These are phyloP conservation scores for Bovichtus variegatus DNA, from an alignment of 2,797 vertebrate species.

Conservation along the genomic window DNA sequence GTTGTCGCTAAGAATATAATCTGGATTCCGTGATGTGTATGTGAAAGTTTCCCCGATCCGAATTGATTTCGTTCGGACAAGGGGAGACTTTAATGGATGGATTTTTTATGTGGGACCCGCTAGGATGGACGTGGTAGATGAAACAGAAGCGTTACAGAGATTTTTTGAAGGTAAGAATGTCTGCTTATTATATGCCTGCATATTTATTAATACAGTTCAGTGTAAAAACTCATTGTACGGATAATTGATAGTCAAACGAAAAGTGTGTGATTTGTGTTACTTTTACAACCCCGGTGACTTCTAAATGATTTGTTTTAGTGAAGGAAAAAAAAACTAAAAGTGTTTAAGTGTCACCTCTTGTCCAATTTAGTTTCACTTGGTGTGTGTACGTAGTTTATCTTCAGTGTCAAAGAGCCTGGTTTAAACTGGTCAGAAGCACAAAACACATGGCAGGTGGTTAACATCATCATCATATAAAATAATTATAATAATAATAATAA, in stretches of 20 bases:
- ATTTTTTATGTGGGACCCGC: slow-evolving; percentile 86
- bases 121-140: slow-evolving; percentile 99
- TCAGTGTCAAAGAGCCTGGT: neutral
- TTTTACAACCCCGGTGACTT: neutral
- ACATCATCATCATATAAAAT: too few species aligned
- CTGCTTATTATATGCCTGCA: neutral
- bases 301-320: neutral
- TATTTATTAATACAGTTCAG: neutral
- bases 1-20: slow-evolving; percentile 4
- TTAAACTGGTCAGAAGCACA: slow-evolving; percentile 2
- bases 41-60: slow-evolving; percentile 80
- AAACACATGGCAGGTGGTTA: slow-evolving; percentile 32
- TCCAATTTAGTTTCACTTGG: neutral
- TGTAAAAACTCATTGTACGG: neutral
- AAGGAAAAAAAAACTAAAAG: neutral
- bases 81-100: slow-evolving; percentile 87
- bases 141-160: slow-evolving; percentile 97
- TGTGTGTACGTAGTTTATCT: neutral
- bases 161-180: slow-evolving; percentile 95
- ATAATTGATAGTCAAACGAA: neutral
- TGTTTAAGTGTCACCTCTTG: neutral
- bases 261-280: neutral
- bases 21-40: slow-evolving; percentile 70
- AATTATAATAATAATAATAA: neutral
- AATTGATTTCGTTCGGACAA: slow-evolving; percentile 76